Evolutionary conservation across 2,797 vertebrate genomes (phyloP), one percentile per base, ranked within the genome.

Genomic region (Podargus strigoides): DNA sequence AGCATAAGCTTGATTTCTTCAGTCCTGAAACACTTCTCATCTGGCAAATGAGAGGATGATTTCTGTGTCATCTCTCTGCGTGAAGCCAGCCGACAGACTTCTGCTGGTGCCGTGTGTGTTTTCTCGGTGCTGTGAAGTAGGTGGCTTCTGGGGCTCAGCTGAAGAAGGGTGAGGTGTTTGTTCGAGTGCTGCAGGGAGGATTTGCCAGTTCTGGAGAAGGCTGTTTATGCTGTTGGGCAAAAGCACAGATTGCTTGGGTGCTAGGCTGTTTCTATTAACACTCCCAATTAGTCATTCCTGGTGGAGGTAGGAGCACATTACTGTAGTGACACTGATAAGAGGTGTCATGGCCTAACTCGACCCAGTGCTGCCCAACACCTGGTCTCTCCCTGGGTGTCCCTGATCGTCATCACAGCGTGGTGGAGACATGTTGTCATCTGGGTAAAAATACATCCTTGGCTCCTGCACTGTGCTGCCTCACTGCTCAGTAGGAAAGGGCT

Each of bases 321-420:
- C 46, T 36, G 76, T 52, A 47, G 76, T 1, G 28, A 24, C 39
- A 5, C 67, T 66, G 23, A 3, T 0, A 34, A 13, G n/a, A 84
- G 63, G 37, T 69, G 70, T 30, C 23, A 0, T 26, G 47, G 74
- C 63, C 50, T 59, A 6, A 37, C 28, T 2, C 11, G 28, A 12
- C 63, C 9, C 52, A 56, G 21, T 0, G 8, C 79, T 84, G 47
- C 59, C 77, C 47, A 42, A 7, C 68, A 14, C 28, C 78, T 32
- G 59, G 10, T 41, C 41, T 83, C 49, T 94, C 68, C 76, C 82
- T 14, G 53, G 44, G 28, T 49, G 74, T 89, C 63, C 68, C 36
- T 60, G 32, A 49, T 78, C 0, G 0, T 85, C 49, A 7, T 74
- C 67, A 6, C 5, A 0, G 41, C 2, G 0, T 18, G 50, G 10